Base-by-base conservation (phyloP, 2,888 invertebrate genomes). In the Eudemis profundana region DNA sequence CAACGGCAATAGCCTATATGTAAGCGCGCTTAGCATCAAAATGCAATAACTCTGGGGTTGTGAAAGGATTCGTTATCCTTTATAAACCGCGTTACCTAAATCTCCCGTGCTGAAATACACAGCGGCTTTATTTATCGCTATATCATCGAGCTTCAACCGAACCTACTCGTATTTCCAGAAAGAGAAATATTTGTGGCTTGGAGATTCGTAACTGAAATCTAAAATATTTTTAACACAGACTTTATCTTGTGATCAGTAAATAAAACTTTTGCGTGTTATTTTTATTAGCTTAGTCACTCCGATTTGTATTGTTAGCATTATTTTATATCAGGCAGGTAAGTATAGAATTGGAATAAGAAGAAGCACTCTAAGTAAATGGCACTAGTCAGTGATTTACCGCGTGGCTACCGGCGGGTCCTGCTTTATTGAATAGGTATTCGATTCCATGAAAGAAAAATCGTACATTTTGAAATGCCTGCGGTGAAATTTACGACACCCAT, bases 361-460 rank as follows among this genome's bases (percentile, higher is more conserved):
- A 78, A 77, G 76, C 74, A 78, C 76, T 78, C 74, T 73, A 75
- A 79, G 81, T 80, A 76, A 77, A 82, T 75, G 79, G 76, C 74
- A 74, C 76, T 74, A 73, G 77, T 73, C 75, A 68, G 83, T 89
- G 90, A 90, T 90, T 90, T 90, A 90, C 84, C 73, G 81, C 72
- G 70, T 77, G 76, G 79, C 79, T 74, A 75, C 75, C 78, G 76
- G 71, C 73, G 76, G 49, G 73, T 76, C 78, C 76, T 76, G 79
- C 83, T 81, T 87, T 90, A 90, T 90, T 89, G 87, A 90, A 90
- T 85, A 65, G 65, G 65, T 65, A 84, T 85, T 81, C 78, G 77
- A 75, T 82, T 83, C 84, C 82, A 79, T 85, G 81, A 83, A 86
- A 87, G 90, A 89, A 87, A 87, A 88, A 85, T 88, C 86, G 85